Conservation (phyloP, 2,113 vertebrate species). For the Panthera leo region DNA sequence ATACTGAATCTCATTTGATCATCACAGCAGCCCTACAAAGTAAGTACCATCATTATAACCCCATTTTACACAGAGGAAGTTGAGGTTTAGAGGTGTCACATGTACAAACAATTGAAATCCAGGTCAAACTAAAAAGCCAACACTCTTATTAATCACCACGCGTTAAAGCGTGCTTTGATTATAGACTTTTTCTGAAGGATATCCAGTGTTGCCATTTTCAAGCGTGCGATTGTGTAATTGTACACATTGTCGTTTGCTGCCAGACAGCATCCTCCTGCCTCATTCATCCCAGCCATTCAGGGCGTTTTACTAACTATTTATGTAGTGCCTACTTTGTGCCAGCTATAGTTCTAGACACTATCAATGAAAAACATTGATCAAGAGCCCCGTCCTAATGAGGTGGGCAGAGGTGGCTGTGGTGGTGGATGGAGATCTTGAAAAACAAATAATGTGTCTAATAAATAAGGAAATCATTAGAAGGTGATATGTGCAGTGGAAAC, state of each 20-base stretch:
- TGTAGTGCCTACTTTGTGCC: background rate
- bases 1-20: background rate
- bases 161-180: background rate
- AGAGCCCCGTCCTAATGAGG: background rate
- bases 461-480: background rate
- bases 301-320: background rate
- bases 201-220: background rate
- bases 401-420: background rate
- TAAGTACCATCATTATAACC: background rate
- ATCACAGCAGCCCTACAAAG: background rate
- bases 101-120: background rate
- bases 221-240: background rate
- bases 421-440: background rate
- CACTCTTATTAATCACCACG: background rate
- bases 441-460: background rate
- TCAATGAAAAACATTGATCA: background rate
- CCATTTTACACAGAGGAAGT: conserved; percentile 22
- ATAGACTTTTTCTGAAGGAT: conserved; percentile 24
- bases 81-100: background rate
- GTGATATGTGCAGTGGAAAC: background rate
- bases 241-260: background rate
- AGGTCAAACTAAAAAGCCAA: background rate
- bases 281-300: background rate
- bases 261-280: background rate
- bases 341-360: background rate